Evolutionary conservation across 2,113 vertebrate genomes (phyloP), one percentile per base, ranked within the genome.

Genomic region (Gymnocephalus cernua): DNA sequence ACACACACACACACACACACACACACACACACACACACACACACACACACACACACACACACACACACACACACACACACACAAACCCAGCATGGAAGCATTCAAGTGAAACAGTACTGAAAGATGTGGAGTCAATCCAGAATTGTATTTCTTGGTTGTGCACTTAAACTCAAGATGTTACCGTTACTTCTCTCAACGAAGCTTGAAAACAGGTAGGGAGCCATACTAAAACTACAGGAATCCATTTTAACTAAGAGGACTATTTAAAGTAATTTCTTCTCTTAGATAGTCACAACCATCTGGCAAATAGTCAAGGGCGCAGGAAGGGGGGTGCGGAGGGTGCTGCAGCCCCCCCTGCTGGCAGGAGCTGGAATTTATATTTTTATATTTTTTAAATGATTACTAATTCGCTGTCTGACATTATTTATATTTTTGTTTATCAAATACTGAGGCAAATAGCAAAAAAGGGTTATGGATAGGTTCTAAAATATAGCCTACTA

Each of bases 211-310:
- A 64, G 25, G n/a, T 62, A 54, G 54, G 21, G 63, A 73, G 73
- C 54, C 47, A 23, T 51, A 41, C 57, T 69, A 21, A 66, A 84
- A 77, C 58, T n/a, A 51, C 71, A 66, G 66, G 83, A 88, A 88
- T 83, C 64, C 72, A 83, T 86, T 89, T 80, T 47, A 91, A 87
- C 79, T 83, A 89, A 88, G 65, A 58, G 32, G 62, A 62, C 56
- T 50, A 80, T 90, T 93, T 85, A 67, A 80, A 85, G 48, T 77
- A 89, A 92, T 91, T 84, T 85, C 72, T 86, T 86, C 51, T 82
- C 79, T 86, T 78, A 82, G 63, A 82, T 71, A 48, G 64, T 65
- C 74, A 74, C 63, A 86, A 82, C 75, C 83, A 89, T 85, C 83
- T 82, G 84, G 74, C 41, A 82, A 79, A 76, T 70, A 62, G 84